Evolutionary conservation across 1,140 invertebrate genomes (phyloP).

Genomic region (Diuraphis noxia): DNA sequence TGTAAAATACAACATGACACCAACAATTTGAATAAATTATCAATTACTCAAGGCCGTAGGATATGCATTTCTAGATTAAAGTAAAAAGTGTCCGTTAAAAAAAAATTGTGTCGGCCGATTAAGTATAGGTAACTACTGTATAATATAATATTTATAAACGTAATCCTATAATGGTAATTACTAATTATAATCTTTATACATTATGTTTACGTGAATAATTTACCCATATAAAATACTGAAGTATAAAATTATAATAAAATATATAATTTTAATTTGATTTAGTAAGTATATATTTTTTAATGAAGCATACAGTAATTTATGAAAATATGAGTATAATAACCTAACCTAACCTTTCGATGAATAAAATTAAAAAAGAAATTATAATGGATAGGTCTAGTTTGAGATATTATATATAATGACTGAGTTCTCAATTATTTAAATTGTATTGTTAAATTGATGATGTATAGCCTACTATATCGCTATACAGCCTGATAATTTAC

Average conservation of each 20-base stretch:
- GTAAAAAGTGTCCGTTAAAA: not conserved
- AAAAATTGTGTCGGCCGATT: not conserved
- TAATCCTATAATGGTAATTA: not conserved
- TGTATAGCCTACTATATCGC: too few species aligned
- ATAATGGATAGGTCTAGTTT: not conserved
- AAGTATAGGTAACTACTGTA: not conserved
- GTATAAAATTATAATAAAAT: not conserved
- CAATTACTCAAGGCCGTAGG: not conserved
- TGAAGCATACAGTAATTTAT: not conserved
- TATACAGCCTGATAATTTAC: not conserved
- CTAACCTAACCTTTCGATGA: too few species aligned
- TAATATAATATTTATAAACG: not conserved
- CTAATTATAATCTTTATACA: not conserved
- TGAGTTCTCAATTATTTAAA: not conserved
- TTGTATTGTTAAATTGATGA: not conserved
- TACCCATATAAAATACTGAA: not conserved
- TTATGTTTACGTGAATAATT: not conserved
- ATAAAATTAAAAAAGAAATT: slow-evolving; percentile 14
- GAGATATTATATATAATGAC: not conserved
- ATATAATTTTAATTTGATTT: not conserved
- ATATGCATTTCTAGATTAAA: not conserved
- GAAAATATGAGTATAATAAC: not conserved
- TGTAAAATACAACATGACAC: not conserved
- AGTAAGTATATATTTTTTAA: not conserved
- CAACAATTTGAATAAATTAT: slow-evolving; percentile 41